Conservation (phyloP, 2,888 invertebrate genomes). For the Drosophila setosimentum region DNA sequence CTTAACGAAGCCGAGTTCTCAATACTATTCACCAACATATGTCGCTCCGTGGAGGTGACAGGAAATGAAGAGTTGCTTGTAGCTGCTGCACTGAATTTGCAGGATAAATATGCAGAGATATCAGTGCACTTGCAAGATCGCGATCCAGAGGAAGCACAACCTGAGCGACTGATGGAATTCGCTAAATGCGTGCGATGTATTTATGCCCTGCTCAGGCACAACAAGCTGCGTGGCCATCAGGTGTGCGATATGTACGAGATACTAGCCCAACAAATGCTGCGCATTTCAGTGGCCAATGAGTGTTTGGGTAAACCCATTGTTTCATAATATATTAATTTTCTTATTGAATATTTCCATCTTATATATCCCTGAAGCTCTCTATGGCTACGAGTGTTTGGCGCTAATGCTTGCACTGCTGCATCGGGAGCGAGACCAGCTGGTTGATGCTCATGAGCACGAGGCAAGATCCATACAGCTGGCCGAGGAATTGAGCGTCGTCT, state of each 20-base stretch:
- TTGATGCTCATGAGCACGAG: slow-evolving; percentile 5
- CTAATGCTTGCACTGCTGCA: slow-evolving; percentile 45
- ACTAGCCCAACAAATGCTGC: slow-evolving; percentile 38
- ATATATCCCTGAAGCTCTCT: slow-evolving; percentile 25
- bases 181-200: slow-evolving; percentile 39
- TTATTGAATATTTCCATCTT: background rate
- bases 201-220: slow-evolving; percentile 30
- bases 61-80: slow-evolving; percentile 38
- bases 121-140: slow-evolving; percentile 6
- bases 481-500: slow-evolving; percentile 31
- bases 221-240: slow-evolving; percentile 36
- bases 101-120: slow-evolving; percentile 21
- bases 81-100: slow-evolving; percentile 24
- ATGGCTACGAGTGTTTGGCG: slow-evolving; percentile 63
- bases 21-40: slow-evolving; percentile 46
- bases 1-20: slow-evolving; percentile 41
- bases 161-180: slow-evolving; percentile 33
- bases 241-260: slow-evolving; percentile 43
- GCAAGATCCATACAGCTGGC: slow-evolving; percentile 20
- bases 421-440: slow-evolving; percentile 11
- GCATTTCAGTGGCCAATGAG: slow-evolving; percentile 1
- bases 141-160: background rate
- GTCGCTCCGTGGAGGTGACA: slow-evolving; percentile 47
- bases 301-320: slow-evolving; percentile 31
- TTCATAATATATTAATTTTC: too few relatives aligned